These are phyloP conservation scores for Arizona elegans DNA, from an alignment of 2,113 vertebrate species.

Conservation along the genomic window DNA sequence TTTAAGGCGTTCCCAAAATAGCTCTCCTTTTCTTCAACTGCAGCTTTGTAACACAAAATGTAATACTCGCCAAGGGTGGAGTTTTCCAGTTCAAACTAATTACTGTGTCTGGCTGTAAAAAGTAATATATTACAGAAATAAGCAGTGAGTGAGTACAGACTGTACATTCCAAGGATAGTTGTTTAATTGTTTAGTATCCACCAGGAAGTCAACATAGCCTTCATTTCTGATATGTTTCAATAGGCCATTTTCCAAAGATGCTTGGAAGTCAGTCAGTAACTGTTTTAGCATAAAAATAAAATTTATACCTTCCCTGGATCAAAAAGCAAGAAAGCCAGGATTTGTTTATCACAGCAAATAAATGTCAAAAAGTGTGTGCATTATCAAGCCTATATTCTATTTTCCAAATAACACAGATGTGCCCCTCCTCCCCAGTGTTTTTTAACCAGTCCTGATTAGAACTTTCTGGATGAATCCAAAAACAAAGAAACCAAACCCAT, in stretches of 20 bases:
- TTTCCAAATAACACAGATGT: neutral
- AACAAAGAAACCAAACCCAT: neutral
- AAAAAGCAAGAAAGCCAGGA: slow-evolving; percentile 42
- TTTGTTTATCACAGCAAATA: slow-evolving; percentile 34
- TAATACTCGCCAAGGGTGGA: slow-evolving; percentile 46
- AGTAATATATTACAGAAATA: slow-evolving; percentile 57
- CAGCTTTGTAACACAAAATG: neutral
- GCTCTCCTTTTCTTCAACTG: neutral
- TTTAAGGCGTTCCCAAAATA: neutral
- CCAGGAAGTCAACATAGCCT: slow-evolving; percentile 73
- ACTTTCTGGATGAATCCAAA: neutral
- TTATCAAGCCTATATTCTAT: slow-evolving; percentile 49
- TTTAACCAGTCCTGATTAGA: neutral
- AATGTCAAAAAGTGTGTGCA: slow-evolving; percentile 5
- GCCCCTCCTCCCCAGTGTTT: neutral
- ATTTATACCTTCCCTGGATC: slow-evolving; percentile 56
- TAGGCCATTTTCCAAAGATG: slow-evolving; percentile 61
- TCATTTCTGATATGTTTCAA: slow-evolving; percentile 68
- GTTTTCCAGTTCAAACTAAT: slow-evolving; percentile 51
- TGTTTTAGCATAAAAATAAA: slow-evolving; percentile 4
- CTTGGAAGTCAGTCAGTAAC: slow-evolving; percentile 51
- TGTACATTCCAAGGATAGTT: slow-evolving; percentile 55
- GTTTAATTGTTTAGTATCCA: slow-evolving; percentile 61
- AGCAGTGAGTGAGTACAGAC: slow-evolving; percentile 42
- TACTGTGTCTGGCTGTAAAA: slow-evolving; percentile 30